phyloP scores from a whole-genome alignment of 2,797 vertebrate genomes.

The Pipistrellus kuhlii region DNA sequence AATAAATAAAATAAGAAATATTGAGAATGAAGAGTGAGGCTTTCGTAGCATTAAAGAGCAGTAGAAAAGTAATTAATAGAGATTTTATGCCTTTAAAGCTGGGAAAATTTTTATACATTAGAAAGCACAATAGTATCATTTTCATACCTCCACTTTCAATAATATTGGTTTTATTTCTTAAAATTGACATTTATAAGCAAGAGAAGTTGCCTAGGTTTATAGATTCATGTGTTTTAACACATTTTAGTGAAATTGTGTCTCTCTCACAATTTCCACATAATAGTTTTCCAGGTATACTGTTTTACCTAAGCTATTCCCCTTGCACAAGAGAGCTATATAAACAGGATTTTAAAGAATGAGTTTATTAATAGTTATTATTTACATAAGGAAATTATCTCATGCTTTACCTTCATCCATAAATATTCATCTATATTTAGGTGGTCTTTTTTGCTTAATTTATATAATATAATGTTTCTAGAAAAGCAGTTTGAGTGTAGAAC shows the following conservation, averaged over 20 bases:
- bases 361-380: neutral
- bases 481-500: neutral
- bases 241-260: neutral
- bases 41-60: neutral
- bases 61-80: neutral
- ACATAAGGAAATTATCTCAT: neutral
- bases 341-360: neutral
- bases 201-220: neutral
- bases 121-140: neutral
- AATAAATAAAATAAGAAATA: slow-evolving; percentile 17
- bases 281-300: neutral
- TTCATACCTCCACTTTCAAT: neutral
- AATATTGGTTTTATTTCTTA: slow-evolving; percentile 47
- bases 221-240: neutral
- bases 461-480: neutral
- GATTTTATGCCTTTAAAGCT: neutral
- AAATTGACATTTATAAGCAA: neutral
- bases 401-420: neutral
- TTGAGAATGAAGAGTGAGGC: neutral
- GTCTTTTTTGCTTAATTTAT: slow-evolving; percentile 6
- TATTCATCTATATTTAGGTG: neutral
- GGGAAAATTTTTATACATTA: neutral
- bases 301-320: slow-evolving; percentile 13
- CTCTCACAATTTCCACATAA: neutral
- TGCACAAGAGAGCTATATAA: neutral